phyloP scores from a whole-genome alignment of 2,888 invertebrate species.

The Ophioninae sp. region DNA sequence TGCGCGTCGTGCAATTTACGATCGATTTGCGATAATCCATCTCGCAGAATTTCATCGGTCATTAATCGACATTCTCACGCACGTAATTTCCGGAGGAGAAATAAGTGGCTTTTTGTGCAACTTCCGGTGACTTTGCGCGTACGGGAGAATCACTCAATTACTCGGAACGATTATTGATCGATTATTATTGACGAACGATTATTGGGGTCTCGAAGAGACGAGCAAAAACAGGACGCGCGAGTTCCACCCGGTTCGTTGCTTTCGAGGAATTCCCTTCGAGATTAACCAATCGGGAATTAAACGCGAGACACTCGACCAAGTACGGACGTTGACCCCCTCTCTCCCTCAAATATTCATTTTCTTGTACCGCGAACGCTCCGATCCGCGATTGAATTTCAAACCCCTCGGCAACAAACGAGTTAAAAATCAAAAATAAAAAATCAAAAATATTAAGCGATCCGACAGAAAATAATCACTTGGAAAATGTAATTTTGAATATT shows the following conservation, averaged over 20 bases:
- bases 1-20: too few relatives aligned
- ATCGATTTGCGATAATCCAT: too few relatives aligned
- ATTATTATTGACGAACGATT: not conserved
- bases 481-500: too few relatives aligned
- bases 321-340: constrained; percentile 56
- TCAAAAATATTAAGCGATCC: too few relatives aligned
- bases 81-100: not conserved
- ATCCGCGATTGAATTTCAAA: not conserved
- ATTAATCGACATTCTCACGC: too few relatives aligned
- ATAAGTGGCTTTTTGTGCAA: not conserved
- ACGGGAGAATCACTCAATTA: not conserved
- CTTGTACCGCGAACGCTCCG: not conserved
- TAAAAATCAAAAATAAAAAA: too few relatives aligned
- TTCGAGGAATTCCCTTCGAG: constrained; percentile 44
- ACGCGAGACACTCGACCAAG: constrained; percentile 44
- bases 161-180: not conserved
- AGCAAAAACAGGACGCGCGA: constrained; percentile 38
- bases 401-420: not conserved
- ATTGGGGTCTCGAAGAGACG: not conserved
- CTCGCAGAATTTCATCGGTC: too few relatives aligned
- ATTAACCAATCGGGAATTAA: constrained; percentile 48
- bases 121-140: not conserved
- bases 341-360: constrained; percentile 25
- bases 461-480: too few relatives aligned
- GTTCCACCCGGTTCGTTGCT: constrained; percentile 33